Conservation (phyloP, 2,888 invertebrate species). For the Mycogona germanica region DNA sequence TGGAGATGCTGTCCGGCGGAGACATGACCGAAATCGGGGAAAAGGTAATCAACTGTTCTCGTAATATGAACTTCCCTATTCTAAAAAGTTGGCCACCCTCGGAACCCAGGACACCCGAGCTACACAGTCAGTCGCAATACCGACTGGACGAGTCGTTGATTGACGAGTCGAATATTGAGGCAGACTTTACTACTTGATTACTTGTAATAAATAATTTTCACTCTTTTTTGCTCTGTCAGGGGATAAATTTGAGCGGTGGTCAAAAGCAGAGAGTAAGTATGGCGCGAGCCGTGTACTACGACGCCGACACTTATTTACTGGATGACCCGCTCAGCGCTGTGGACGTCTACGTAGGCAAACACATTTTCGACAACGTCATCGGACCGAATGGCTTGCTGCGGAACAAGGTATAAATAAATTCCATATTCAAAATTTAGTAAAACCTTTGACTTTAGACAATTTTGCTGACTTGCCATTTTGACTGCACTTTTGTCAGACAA, state of each 20-base stretch:
- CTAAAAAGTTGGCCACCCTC: too few relatives aligned
- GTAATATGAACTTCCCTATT: too few relatives aligned
- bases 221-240: slow-evolving; percentile 30
- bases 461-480: neutral
- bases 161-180: too few relatives aligned
- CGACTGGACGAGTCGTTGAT: too few relatives aligned
- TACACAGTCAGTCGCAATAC: too few relatives aligned
- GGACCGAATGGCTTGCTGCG: slow-evolving; percentile 50
- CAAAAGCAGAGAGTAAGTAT: slow-evolving; percentile 85
- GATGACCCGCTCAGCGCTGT: slow-evolving; percentile 95
- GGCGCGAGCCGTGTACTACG: slow-evolving; percentile 79
- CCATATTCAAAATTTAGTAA: slow-evolving; percentile 14
- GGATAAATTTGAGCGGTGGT: slow-evolving; percentile 75
- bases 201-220: neutral
- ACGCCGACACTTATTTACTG: slow-evolving; percentile 78
- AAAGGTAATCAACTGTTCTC: slow-evolving; percentile 50
- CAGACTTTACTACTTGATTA: too few relatives aligned
- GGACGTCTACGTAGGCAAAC: slow-evolving; percentile 94
- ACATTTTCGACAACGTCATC: slow-evolving; percentile 89
- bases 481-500: slow-evolving; percentile 43
- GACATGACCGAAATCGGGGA: slow-evolving; percentile 98
- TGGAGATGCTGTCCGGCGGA: slow-evolving; percentile 88
- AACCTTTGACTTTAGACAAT: neutral
- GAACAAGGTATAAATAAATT: slow-evolving; percentile 29
- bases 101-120: too few relatives aligned